phyloP scores from a whole-genome alignment of 2,888 invertebrate species.

The Hirtodrosophila cameraria region DNA sequence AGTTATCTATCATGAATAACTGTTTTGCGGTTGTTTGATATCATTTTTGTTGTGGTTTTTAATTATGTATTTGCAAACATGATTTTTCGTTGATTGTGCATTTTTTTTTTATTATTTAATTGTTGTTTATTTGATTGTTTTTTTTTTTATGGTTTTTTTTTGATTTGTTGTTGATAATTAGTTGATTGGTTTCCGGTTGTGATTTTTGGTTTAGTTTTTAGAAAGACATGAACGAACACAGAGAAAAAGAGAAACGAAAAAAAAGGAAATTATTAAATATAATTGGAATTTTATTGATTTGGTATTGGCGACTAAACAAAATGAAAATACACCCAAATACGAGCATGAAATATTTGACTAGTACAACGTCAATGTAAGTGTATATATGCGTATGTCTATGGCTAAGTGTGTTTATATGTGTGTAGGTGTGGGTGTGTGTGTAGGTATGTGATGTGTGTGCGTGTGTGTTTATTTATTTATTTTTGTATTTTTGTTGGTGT shows the following conservation, averaged over 20 bases:
- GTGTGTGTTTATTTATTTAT: slow-evolving; percentile 22
- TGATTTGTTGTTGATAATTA: slow-evolving; percentile 25
- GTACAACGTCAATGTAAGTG: slow-evolving; percentile 73
- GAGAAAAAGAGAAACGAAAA: slow-evolving; percentile 28
- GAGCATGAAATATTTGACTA: slow-evolving; percentile 78
- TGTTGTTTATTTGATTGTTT: background rate
- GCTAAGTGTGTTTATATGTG: slow-evolving; percentile 24
- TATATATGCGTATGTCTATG: slow-evolving; percentile 41
- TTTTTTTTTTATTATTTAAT: background rate
- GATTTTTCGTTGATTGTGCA: background rate
- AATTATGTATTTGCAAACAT: background rate
- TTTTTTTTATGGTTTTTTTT: background rate
- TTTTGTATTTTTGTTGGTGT: slow-evolving; percentile 13
- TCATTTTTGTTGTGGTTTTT: slow-evolving; percentile 2
- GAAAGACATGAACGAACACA: slow-evolving; percentile 19
- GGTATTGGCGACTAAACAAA: slow-evolving; percentile 75
- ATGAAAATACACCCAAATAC: slow-evolving; percentile 75
- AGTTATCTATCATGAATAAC: slow-evolving; percentile 99
- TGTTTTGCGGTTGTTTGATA: slow-evolving; percentile 84
- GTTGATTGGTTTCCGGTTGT: slow-evolving; percentile 25
- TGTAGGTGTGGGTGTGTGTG: slow-evolving; percentile 17
- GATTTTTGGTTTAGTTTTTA: slow-evolving; percentile 15
- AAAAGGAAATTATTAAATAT: slow-evolving; percentile 76
- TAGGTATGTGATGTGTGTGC: slow-evolving; percentile 19
- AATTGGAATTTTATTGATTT: slow-evolving; percentile 78